Base-by-base conservation (phyloP, 2,888 invertebrate species). In the Crocallis elinguaria region DNA sequence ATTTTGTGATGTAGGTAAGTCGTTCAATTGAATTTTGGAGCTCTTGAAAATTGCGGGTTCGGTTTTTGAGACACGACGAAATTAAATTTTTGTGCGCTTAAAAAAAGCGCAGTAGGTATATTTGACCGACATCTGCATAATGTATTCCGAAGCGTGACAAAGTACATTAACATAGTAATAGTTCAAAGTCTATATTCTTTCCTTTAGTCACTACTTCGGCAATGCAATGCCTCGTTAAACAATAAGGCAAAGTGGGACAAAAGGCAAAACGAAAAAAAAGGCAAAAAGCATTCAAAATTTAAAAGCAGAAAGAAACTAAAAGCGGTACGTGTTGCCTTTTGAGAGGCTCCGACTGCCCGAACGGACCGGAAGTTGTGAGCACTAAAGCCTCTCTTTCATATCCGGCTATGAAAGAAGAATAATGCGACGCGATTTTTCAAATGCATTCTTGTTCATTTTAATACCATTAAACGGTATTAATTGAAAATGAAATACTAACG, bases 311-410 rank as follows among this genome's bases (percentile, higher is more conserved):
- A 76, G 76, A 75, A 77, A 71, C 71, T 71, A 75, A 78, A 74
- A 77, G 67, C 69, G 66, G 19, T 71, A 78, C 71, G 75, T 78
- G 75, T 76, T 73, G 73, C 76, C 76, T 77, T 79, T 77, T 75
- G 71, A 73, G 69, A 73, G 70, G 69, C 67, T 66, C 67, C 60
- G 13, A 49, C 46, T 37, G 53, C 46, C 43, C 42, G 25, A 19
- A 21, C 53, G 64, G 64, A 52, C 66, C 74, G 77, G 79, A 76
- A 73, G 74, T 70, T 70, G 57, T 19, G 53, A 67, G 63, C 65
- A 54, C 70, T 66, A 72, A 76, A 76, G 73, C 76, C 71, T 70
- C 72, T 73, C 73, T 78, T 71, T 82, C 77, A 81, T 82, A 77
- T 79, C 79, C 78, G 74, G 73, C 70, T 76, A 77, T 71, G 67